Evolutionary conservation across 2,888 invertebrate genomes (phyloP).

Genomic region (Willowsia nigromaculata): DNA sequence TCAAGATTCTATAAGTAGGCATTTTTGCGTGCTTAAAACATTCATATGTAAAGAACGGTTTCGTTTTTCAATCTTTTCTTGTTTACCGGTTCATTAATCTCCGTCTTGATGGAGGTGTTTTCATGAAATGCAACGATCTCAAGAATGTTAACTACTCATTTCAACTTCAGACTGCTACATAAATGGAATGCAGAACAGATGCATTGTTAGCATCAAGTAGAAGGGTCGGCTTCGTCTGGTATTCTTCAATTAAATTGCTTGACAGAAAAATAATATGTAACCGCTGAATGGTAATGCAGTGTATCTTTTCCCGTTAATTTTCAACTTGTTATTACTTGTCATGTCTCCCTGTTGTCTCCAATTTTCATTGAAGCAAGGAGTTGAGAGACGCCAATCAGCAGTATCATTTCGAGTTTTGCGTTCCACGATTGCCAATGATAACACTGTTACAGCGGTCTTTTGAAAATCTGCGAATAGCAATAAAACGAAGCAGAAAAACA

Average conservation of each 20-base stretch:
- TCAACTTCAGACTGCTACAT: neutral
- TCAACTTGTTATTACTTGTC: neutral
- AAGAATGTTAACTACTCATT: conserved; percentile 34
- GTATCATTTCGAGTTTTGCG: neutral
- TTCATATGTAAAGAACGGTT: too few relatives aligned
- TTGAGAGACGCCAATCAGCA: neutral
- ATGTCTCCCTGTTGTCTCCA: neutral
- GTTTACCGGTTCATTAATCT: conserved; percentile 8
- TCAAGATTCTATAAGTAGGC: too few relatives aligned
- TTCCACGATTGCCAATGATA: neutral
- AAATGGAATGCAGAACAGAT: conserved; percentile 9
- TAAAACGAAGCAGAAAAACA: too few relatives aligned
- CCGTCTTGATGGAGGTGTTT: conserved; percentile 21
- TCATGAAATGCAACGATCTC: neutral
- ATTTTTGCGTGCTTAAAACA: too few relatives aligned
- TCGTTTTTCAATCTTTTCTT: neutral
- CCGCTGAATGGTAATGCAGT: neutral
- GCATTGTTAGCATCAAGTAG: neutral
- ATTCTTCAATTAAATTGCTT: conserved; percentile 15
- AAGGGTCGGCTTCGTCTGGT: neutral
- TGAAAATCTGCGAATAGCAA: too few relatives aligned
- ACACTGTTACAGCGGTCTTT: too few relatives aligned
- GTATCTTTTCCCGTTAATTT: neutral
- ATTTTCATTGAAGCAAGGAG: conserved; percentile 21
- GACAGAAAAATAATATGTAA: neutral